Base-by-base conservation (phyloP, 2,888 invertebrate species). In the Osedax fenrisi region DNA sequence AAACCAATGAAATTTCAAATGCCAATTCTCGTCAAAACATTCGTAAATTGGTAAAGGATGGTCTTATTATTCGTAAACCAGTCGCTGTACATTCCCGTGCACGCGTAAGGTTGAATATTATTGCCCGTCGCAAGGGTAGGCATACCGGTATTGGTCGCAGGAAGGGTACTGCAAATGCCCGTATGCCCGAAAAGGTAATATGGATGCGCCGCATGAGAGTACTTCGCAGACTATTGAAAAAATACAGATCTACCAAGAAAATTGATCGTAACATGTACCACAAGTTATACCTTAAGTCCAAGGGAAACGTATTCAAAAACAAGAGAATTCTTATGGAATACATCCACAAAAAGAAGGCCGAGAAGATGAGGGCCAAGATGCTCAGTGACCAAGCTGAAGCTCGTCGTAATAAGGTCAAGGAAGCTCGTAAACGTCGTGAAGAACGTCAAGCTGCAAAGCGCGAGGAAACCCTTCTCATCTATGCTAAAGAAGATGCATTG, bases 261-360 rank as follows among this genome's bases (percentile, higher is more conserved):
- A 97, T 99, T 78, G 98, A 99, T 87, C 90, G 94, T 81, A 98
- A 98, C 87, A 88, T 98, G 83, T 98, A 98, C 87, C 98, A 97
- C 83, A 90, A 92, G 76, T 88, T 99, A 83, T 99, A 99, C 89
- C 92, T 97, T 91, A 97, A 97, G 87, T 94, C 94, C 81, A 98
- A 99, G 89, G 98, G 87, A 81, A 87, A 87, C 78, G 85, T 85
- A 72, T 86, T 87, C 82, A 88, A 88, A 88, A 99, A 99, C 89
- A 99, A 99, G 89, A 90, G 98, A 85, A 94, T 96, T 59, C 88
- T 99, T 74, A 98, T 98, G 95, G 98, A 99, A 87, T 95, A 92
- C 88, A 99, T 99, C 86, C 98, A 98, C 89, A 98, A 98, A 89
- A 96, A 95, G 90, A 99, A 99, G 90, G 94, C 97, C 70, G 98